A percentile compares a stretch with the other conserved stretches of the same genome.
Evolutionary conservation across 1,140 invertebrate species (phyloP).

Genomic region (Zaprionus camerounensis): DNA sequence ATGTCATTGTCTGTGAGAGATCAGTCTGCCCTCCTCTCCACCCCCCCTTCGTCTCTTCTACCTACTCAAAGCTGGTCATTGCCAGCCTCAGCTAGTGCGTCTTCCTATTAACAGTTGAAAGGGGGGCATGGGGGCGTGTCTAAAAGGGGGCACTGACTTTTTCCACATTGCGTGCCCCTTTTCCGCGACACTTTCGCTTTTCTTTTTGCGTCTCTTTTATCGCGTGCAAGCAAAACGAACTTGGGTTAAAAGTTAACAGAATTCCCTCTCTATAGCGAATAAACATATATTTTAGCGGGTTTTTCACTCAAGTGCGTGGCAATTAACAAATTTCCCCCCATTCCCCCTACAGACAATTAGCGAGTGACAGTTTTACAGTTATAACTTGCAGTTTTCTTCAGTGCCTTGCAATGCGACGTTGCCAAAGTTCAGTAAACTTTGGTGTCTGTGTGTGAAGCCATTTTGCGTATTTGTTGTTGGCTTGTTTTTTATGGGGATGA

Average conservation of each 20-base stretch:
- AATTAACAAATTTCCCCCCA: slow-evolving; percentile 33
- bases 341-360: slow-evolving; percentile 16
- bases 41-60: no score
- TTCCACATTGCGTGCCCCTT: slow-evolving; percentile 36
- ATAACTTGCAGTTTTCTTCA: slow-evolving; percentile 1
- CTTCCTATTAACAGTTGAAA: no score
- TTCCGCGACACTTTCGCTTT: slow-evolving; percentile 73
- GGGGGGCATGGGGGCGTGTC: background rate
- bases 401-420: background rate
- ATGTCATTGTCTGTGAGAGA: slow-evolving; percentile 64
- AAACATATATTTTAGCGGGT: background rate
- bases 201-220: slow-evolving; percentile 25
- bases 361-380: slow-evolving; percentile 2
- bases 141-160: slow-evolving; percentile 19
- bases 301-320: slow-evolving; percentile 36
- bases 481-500: slow-evolving; percentile 35
- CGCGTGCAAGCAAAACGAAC: slow-evolving; percentile 57
- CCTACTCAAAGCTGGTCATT: background rate
- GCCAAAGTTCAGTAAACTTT: slow-evolving; percentile 8
- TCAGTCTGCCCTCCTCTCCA: background rate
- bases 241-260: slow-evolving; percentile 75
- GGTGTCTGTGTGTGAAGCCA: background rate
- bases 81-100: no score
- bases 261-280: slow-evolving; percentile 35
- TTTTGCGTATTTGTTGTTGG: slow-evolving; percentile 17